A percentile compares a stretch with the other conserved stretches of the same genome.
Conservation (phyloP, 2,888 invertebrate species). For the Lepidonotus clava region DNA sequence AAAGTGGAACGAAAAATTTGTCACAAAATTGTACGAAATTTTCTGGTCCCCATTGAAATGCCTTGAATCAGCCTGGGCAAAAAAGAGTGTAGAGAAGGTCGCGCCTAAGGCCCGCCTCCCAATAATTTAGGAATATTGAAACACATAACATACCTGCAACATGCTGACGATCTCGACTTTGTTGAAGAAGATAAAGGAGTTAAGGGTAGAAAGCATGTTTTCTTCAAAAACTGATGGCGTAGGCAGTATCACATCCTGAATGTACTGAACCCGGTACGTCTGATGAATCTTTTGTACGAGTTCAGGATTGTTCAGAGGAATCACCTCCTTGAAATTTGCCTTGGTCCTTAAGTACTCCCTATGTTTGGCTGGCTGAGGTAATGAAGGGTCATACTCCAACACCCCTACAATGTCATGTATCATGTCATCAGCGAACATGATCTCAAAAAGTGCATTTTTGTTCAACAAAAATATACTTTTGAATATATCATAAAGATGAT, state of each 20-base stretch:
- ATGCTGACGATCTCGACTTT: constrained; percentile 99
- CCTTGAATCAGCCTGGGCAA: too few species aligned
- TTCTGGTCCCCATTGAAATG: too few species aligned
- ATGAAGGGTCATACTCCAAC: constrained; percentile 95
- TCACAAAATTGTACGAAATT: too few species aligned
- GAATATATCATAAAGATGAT: constrained; percentile 97
- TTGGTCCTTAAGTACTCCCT: constrained; percentile 96
- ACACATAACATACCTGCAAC: constrained; percentile 86
- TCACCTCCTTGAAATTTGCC: constrained; percentile 86
- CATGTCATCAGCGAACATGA: constrained; percentile 96
- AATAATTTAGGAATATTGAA: too few species aligned
- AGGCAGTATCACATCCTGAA: constrained; percentile 97
- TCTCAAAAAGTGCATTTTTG: constrained; percentile 97
- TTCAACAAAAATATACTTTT: constrained; percentile 99
- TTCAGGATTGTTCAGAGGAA: constrained; percentile 97
- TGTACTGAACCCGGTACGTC: constrained; percentile 99
- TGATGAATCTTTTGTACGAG: constrained; percentile 99
- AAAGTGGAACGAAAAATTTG: too few species aligned
- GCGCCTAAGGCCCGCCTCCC: too few species aligned
- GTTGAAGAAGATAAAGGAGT: constrained; percentile 99
- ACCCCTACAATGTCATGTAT: constrained; percentile 96
- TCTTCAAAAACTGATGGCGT: constrained; percentile 99
- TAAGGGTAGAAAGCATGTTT: constrained; percentile 97
- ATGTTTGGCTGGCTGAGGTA: constrained; percentile 85
- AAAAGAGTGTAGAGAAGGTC: too few species aligned